These are phyloP conservation scores for Scaptomyza caliginosa DNA, from an alignment of 2,888 invertebrate species.

Conservation along the genomic window DNA sequence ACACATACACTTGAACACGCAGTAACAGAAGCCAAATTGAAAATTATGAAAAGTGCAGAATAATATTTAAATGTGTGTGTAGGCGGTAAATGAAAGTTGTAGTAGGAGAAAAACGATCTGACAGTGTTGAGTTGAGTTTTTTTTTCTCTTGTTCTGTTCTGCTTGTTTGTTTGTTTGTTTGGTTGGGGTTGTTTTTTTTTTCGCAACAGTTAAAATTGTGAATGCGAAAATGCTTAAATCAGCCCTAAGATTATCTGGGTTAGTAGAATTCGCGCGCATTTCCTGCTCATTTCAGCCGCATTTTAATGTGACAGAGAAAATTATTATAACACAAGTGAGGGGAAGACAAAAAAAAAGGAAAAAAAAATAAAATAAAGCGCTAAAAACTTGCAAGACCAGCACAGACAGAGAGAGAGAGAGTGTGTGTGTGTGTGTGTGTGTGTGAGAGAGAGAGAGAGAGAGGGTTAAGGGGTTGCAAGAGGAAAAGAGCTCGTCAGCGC, in stretches of 20 bases:
- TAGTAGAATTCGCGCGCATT: conserved; percentile 77
- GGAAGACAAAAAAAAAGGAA: conserved; percentile 40
- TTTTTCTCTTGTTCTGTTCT: conserved; percentile 2
- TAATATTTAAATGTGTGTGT: conserved; percentile 32
- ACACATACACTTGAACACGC: conserved; percentile 1
- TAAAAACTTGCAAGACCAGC: conserved; percentile 48
- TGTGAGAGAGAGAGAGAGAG: neutral
- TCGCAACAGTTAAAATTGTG: conserved; percentile 45
- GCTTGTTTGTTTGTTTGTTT: neutral
- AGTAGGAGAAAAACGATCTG: neutral
- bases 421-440: too few species aligned
- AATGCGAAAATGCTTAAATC: conserved; percentile 64
- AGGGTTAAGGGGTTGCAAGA: too few species aligned
- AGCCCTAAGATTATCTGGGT: conserved; percentile 69
- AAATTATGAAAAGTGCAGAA: conserved; percentile 60
- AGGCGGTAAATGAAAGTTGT: neutral
- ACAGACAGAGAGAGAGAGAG: neutral
- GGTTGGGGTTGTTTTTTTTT: conserved; percentile 13
- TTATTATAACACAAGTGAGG: conserved; percentile 61
- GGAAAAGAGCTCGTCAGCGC: neutral
- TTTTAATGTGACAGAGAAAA: conserved; percentile 71
- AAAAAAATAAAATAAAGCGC: conserved; percentile 13
- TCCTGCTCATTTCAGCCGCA: conserved; percentile 73
- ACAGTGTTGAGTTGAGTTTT: neutral
- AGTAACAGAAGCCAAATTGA: conserved; percentile 52